Evolutionary conservation across 2,113 vertebrate genomes (phyloP).

Genomic region (Platycercus adscitus): DNA sequence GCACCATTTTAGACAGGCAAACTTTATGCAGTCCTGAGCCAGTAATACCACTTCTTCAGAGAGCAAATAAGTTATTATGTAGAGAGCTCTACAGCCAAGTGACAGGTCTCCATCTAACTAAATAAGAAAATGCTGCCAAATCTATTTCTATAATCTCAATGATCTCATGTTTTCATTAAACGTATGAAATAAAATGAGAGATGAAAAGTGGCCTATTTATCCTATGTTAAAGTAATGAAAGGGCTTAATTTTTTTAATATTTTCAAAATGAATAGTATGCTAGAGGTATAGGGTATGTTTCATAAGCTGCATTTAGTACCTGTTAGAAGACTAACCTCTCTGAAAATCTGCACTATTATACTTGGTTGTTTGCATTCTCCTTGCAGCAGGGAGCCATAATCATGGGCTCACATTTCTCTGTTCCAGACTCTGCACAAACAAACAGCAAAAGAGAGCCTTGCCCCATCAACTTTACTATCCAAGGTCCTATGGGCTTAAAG

Average conservation of each 20-base stretch:
- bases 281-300: not conserved
- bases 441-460: not conserved
- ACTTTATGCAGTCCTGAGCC: constrained; percentile 9
- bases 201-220: constrained; percentile 3
- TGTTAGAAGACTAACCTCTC: not conserved
- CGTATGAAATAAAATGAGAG: constrained; percentile 31
- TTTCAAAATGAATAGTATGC: not conserved
- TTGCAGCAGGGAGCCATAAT: not conserved
- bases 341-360: not conserved
- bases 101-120: constrained; percentile 55
- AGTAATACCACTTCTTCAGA: constrained; percentile 42
- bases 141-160: constrained; percentile 35
- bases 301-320: not conserved
- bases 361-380: not conserved
- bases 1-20: constrained; percentile 37
- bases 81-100: constrained; percentile 56
- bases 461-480: fast-evolving
- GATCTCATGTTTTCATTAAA: constrained; percentile 72
- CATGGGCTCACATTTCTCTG: not conserved
- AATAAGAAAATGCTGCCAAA: constrained; percentile 63
- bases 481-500: not conserved
- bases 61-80: constrained; percentile 58
- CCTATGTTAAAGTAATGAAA: not conserved
- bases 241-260: not conserved
- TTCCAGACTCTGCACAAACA: not conserved